phyloP scores from a whole-genome alignment of 2,888 invertebrate genomes.

The Patella pellucida region DNA sequence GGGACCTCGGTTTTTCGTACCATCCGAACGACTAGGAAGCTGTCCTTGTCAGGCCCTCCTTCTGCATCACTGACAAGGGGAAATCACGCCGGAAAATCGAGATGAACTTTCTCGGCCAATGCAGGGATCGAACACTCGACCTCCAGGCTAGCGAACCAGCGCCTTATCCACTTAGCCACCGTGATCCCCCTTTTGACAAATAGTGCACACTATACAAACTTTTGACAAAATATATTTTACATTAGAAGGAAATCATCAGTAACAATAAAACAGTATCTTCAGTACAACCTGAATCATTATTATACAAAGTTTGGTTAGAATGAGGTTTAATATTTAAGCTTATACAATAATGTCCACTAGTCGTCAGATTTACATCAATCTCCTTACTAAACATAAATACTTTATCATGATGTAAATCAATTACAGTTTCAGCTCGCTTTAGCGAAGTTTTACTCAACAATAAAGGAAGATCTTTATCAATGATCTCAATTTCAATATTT shows the following conservation, averaged over 20 bases:
- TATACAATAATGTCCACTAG: conserved; percentile 12
- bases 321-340: not conserved
- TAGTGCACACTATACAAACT: not conserved
- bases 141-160: no score
- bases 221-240: not conserved
- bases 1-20: no score
- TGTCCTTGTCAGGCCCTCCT: no score
- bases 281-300: not conserved
- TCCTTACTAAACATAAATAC: not conserved
- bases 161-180: no score
- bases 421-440: conserved; percentile 1
- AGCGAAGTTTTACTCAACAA: conserved; percentile 6
- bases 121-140: no score
- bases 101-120: no score
- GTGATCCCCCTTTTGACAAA: conserved; percentile 13
- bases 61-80: no score
- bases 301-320: not conserved
- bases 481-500: conserved; percentile 1
- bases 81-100: no score
- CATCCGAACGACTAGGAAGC: no score
- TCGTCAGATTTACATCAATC: conserved; percentile 2
- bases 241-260: not conserved
- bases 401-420: not conserved
- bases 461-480: not conserved
- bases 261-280: conserved; percentile 1